These are phyloP conservation scores for Poeciliopsis turrubarensis DNA, from an alignment of 2,113 vertebrate species.

Conservation along the genomic window DNA sequence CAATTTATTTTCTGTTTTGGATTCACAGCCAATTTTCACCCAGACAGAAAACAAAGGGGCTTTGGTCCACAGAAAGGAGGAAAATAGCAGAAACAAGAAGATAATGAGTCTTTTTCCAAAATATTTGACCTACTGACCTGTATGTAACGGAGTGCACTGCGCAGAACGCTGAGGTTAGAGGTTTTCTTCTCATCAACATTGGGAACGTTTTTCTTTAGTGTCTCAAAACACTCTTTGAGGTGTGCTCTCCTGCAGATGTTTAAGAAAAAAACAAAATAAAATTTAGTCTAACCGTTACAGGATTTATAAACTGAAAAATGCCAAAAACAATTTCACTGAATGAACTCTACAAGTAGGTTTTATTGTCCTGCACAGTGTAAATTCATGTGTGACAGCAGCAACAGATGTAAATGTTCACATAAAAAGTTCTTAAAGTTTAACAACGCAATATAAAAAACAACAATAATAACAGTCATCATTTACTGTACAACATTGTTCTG, in stretches of 20 bases:
- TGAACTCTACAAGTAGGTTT: background rate
- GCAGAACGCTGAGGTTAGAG: constrained; percentile 96
- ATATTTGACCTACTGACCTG: constrained; percentile 81
- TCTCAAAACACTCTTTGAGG: constrained; percentile 98
- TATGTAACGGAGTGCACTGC: constrained; percentile 96
- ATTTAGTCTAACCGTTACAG: too few relatives aligned
- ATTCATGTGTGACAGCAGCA: too few relatives aligned
- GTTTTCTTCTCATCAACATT: constrained; percentile 99
- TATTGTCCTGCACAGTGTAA: background rate
- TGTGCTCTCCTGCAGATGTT: constrained; percentile 88
- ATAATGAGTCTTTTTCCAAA: background rate
- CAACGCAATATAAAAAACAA: too few relatives aligned
- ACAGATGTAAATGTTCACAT: too few relatives aligned
- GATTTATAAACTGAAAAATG: background rate
- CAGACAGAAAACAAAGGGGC: background rate
- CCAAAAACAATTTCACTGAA: background rate
- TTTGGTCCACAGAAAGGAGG: background rate
- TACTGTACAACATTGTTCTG: too few relatives aligned
- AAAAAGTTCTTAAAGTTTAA: too few relatives aligned
- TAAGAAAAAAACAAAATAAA: background rate
- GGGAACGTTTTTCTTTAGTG: constrained; percentile 95
- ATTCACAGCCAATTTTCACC: too few relatives aligned
- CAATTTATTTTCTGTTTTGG: too few relatives aligned
- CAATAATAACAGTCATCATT: too few relatives aligned
- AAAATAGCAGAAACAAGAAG: constrained; percentile 2